These are phyloP conservation scores for Ophiothrix spiculata DNA, from an alignment of 35 echinoderm and acorn worm species.

Conservation along the genomic window DNA sequence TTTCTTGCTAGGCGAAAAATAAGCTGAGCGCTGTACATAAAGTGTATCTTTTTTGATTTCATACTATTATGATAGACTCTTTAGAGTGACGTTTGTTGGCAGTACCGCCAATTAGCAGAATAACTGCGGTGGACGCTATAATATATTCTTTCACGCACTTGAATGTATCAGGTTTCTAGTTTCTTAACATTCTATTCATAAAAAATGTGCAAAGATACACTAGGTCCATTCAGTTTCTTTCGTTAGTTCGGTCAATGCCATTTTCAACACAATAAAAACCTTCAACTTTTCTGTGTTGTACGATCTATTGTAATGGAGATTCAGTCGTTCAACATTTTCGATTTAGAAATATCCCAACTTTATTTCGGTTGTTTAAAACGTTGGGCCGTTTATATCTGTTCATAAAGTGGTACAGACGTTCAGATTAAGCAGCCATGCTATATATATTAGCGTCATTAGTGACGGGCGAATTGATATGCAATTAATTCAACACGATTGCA, in stretches of 20 bases:
- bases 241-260: constrained; percentile 10
- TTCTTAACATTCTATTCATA: constrained; percentile 4
- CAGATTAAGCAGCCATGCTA: background rate
- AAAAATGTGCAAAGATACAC: constrained; percentile 11
- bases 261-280: constrained; percentile 5
- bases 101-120: background rate
- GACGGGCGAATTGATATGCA: background rate
- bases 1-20: background rate
- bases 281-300: background rate
- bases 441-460: background rate
- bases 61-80: constrained; percentile 10
- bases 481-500: background rate
- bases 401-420: background rate
- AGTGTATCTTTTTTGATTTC: constrained; percentile 3
- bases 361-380: background rate
- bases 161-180: background rate
- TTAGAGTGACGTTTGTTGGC: constrained; percentile 6
- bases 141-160: constrained; percentile 5
- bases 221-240: background rate
- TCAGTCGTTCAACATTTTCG: background rate
- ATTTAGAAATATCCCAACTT: background rate
- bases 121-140: constrained; percentile 11
- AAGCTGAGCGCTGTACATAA: constrained; percentile 2
- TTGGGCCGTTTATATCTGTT: background rate
- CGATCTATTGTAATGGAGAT: constrained; percentile 9